Evolutionary conservation across 2,113 vertebrate species (phyloP), one percentile per base, ranked within the genome.

Genomic region (Rhea americana): DNA sequence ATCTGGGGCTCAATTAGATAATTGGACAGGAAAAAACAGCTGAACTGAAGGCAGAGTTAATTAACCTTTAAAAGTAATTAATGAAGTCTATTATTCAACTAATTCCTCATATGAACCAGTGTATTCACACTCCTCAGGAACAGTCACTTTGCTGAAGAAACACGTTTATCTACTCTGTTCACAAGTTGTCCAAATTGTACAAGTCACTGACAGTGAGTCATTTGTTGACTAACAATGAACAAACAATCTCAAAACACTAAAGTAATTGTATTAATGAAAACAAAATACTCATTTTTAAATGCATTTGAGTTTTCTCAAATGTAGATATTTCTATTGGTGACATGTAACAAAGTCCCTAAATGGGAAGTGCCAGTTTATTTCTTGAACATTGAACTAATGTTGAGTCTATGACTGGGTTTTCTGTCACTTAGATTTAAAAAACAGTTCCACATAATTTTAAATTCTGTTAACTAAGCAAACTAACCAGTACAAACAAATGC

Each of bases 1-100:
- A 10, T 2, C n/a, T 51, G 77, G 76, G 65, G 30, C 79, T 81
- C 0, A 0, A 1, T 7, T 4, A 5, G 7, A 51, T 32, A 85
- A 30, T 0, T 26, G 35, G 35, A 66, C 15, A 5, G 17, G 8
- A 74, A 74, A 80, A 80, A 25, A 24, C 75, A 72, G 77, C 1
- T 65, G 62, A 93, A 67, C 1, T 13, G 83, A 91, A 78, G 80
- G 76, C 71, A 74, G 82, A 90, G 80, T 90, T 93, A 62, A 93
- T 87, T 85, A 95, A 91, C 50, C 93, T 94, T 90, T 93, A 71
- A 71, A 93, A 89, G 47, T 22, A 83, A 87, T 76, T 82, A 93
- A 89, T 65, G 80, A 56, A 87, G 66, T n/a, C 16, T 41, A 61
- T 45, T 39, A 13, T n/a, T 43, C 28, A 84, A 86, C 14, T 68